These are phyloP conservation scores for Chaetophractus vellerosus DNA, from an alignment of 2,797 vertebrate genomes.

Conservation along the genomic window DNA sequence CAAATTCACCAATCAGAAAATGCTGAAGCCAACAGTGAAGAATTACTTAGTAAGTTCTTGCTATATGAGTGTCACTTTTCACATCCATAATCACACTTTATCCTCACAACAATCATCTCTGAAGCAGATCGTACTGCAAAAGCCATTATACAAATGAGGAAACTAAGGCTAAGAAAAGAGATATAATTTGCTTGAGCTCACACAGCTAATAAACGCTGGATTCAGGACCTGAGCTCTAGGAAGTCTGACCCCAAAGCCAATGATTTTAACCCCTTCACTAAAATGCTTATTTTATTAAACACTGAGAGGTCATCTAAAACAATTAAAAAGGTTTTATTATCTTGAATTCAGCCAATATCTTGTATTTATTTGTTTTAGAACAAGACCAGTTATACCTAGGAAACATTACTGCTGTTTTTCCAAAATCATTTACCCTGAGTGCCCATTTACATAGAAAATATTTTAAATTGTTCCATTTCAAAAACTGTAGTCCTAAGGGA, in stretches of 20 bases:
- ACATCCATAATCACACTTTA: background rate
- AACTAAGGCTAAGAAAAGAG: background rate
- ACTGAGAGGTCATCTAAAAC: background rate
- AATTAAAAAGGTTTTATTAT: background rate
- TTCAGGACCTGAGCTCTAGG: background rate
- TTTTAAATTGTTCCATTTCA: slow-evolving; percentile 85
- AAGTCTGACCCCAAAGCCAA: background rate
- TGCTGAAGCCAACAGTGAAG: background rate
- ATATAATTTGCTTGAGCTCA: background rate
- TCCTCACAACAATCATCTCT: background rate
- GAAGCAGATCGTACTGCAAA: background rate
- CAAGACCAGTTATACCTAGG: background rate
- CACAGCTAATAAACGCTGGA: background rate
- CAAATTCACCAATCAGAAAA: background rate
- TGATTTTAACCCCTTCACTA: background rate
- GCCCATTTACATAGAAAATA: slow-evolving; percentile 83
- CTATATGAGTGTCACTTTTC: background rate
- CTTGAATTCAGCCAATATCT: background rate
- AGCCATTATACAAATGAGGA: background rate
- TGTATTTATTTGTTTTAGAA: slow-evolving; percentile 43
- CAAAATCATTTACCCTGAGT: slow-evolving; percentile 78
- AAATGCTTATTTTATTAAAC: background rate
- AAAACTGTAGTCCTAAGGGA: slow-evolving; percentile 84
- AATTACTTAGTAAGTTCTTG: background rate
- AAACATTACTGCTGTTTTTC: slow-evolving; percentile 27